These are phyloP conservation scores for Siphonodentalium dalli DNA, from an alignment of 2,888 invertebrate species.

Conservation along the genomic window DNA sequence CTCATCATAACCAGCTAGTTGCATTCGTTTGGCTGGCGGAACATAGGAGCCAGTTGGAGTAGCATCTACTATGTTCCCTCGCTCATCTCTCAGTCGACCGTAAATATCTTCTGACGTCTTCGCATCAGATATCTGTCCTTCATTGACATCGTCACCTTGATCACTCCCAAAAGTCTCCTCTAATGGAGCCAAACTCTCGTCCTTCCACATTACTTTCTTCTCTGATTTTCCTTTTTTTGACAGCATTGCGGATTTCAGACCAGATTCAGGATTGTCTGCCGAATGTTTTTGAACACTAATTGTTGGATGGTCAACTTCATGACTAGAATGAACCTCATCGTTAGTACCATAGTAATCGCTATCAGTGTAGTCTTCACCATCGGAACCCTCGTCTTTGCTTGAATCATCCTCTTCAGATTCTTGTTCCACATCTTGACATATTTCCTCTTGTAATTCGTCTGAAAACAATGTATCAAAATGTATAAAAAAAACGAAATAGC, in stretches of 20 bases:
- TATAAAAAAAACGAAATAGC: too few relatives aligned
- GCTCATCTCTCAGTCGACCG: constrained; percentile 81
- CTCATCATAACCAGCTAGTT: constrained; percentile 66
- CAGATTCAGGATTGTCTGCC: too few relatives aligned
- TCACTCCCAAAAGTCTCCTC: constrained; percentile 67
- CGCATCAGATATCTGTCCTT: constrained; percentile 8
- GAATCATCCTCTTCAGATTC: constrained; percentile 11
- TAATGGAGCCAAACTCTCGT: constrained; percentile 69
- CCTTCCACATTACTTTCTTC: constrained; percentile 71
- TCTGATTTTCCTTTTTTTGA: too few relatives aligned
- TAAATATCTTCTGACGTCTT: constrained; percentile 81
- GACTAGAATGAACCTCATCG: neutral
- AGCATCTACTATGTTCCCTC: constrained; percentile 76
- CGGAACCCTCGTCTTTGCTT: constrained; percentile 4
- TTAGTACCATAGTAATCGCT: neutral
- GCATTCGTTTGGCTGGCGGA: constrained; percentile 80
- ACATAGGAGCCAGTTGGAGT: constrained; percentile 73
- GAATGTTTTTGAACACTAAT: too few relatives aligned
- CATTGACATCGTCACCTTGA: constrained; percentile 32
- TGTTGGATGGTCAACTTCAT: constrained; percentile 5
- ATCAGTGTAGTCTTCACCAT: constrained; percentile 5
- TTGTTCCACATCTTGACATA: too few relatives aligned
- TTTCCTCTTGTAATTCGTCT: too few relatives aligned
- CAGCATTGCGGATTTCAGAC: too few relatives aligned
- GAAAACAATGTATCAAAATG: too few relatives aligned